Conservation (phyloP, 2,888 invertebrate species). For the Subacronicta megacephala region DNA sequence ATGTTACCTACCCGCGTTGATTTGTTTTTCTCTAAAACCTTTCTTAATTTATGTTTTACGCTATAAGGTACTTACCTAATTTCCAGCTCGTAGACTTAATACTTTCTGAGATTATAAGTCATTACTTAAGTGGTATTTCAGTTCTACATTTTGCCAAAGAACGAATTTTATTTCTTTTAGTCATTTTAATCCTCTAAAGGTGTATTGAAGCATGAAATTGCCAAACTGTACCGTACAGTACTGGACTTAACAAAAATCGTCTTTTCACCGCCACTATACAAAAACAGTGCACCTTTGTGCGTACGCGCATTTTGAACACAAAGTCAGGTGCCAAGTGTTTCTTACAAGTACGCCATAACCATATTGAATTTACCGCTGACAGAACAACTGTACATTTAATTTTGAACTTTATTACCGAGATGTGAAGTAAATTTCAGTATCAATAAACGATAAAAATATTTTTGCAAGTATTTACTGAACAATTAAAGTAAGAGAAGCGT, state of each 20-base stretch:
- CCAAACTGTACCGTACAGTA: constrained; percentile 16
- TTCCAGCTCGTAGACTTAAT: too few species aligned
- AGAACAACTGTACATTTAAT: background rate
- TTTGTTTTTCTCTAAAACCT: too few species aligned
- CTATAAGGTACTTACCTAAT: too few species aligned
- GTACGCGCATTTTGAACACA: constrained; percentile 40
- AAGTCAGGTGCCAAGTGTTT: constrained; percentile 56
- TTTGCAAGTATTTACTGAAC: constrained; percentile 20
- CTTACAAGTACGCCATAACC: constrained; percentile 29
- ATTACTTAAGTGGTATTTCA: too few species aligned
- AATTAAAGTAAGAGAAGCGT: constrained; percentile 43
- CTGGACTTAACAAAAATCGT: constrained; percentile 28
- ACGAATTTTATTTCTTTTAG: background rate
- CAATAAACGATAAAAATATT: constrained; percentile 13
- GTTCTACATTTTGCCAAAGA: background rate
- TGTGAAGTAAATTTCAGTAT: constrained; percentile 21
- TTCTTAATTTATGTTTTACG: too few species aligned
- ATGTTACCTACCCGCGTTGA: too few species aligned
- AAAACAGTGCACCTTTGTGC: constrained; percentile 52
- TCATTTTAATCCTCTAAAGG: constrained; percentile 3
- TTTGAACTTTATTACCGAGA: background rate
- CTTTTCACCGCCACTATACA: constrained; percentile 43
- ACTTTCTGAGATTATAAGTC: too few species aligned
- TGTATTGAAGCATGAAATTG: constrained; percentile 36
- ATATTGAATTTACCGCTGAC: constrained; percentile 10